Evolutionary conservation across 2,113 vertebrate genomes (phyloP), one percentile per base, ranked within the genome.

Genomic region (Hiodon tergisus): DNA sequence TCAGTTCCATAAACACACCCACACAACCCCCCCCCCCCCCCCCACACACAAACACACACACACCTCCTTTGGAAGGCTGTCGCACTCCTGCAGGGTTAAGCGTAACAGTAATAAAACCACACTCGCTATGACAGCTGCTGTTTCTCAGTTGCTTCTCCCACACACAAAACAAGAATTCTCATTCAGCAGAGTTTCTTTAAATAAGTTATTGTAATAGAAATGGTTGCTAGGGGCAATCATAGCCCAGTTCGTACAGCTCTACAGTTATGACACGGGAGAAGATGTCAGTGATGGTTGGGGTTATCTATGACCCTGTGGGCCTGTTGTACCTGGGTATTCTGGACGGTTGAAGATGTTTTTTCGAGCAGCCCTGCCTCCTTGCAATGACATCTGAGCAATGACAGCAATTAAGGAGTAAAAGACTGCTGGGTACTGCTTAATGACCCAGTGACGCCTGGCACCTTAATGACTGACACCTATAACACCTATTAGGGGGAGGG

Each of bases 91-190:
- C 14, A 63, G 61, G 73, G 62, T 31, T 72, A 14, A 71, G 73
- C 57, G 54, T 53, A 31, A 51, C 76, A 60, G 62, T 68, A 77
- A 68, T 53, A 71, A 73, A 74, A 78, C 69, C 51, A 16, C 65
- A 13, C 71, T 69, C 17, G 70, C 63, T 74, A 74, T 53, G 46
- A 61, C 67, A 75, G 69, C 59, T 66, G 69, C 67, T 75, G 77
- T 57, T 78, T 78, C 68, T 65, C 72, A 69, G 48, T 62, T 57
- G 6, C 65, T 71, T 14, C 70, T 52, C 70, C 58, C 62, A 72
- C n/a, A 72, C 31, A 72, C 75, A 71, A 60, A 8, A 63, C 63
- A 11, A 61, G 62, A 67, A 31, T 31, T 31, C 65, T 69, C 71
- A 57, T 59, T 67, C 69, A 76, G 50, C 61, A 47, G 17, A 67